phyloP scores from a whole-genome alignment of 2,113 vertebrate genomes.

The Phylloscopus whistleri region DNA sequence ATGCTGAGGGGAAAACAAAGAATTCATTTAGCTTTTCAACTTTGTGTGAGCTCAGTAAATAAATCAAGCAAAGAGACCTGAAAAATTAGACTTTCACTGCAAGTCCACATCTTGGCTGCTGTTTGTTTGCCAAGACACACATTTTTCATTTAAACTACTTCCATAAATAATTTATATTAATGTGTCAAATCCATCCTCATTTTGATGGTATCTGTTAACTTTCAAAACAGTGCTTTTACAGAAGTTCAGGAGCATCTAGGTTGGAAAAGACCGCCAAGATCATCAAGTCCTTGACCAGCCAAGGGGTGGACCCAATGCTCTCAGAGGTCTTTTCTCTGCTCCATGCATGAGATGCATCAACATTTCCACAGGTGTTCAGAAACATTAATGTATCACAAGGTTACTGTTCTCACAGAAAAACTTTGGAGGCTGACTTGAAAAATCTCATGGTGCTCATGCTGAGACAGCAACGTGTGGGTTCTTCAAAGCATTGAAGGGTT shows the following conservation, averaged over 20 bases:
- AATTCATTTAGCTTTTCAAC: neutral
- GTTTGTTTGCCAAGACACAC: neutral
- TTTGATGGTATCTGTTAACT: neutral
- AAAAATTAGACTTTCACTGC: neutral
- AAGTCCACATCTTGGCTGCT: neutral
- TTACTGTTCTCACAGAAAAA: neutral
- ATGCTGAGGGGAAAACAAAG: neutral
- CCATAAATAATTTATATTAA: neutral
- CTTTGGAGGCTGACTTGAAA: neutral
- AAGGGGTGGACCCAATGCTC: neutral
- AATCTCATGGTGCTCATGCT: accelerated
- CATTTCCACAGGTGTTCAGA: neutral
- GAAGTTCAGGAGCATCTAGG: neutral
- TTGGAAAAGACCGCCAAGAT: neutral
- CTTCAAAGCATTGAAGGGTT: neutral
- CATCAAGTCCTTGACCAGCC: neutral
- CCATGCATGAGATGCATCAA: neutral
- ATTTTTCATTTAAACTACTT: neutral
- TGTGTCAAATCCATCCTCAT: neutral
- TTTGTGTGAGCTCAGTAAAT: neutral
- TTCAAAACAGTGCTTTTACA: neutral
- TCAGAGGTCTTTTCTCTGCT: neutral
- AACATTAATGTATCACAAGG: accelerated
- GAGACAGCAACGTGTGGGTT: accelerated
- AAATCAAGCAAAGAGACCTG: neutral